phyloP scores from a whole-genome alignment of 2,888 invertebrate genomes.

The Amiota communis region DNA sequence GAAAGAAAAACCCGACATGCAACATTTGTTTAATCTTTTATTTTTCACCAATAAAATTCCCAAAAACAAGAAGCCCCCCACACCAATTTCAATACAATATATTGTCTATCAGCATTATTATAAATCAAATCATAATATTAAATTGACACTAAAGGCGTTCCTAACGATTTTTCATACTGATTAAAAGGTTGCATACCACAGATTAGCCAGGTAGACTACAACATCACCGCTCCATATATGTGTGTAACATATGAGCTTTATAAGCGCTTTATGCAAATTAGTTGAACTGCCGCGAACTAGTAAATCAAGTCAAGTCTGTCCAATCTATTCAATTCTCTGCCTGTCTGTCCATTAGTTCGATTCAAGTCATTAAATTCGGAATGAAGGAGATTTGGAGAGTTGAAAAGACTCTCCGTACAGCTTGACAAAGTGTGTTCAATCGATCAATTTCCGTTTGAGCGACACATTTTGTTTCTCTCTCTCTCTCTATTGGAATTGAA shows the following conservation, averaged over 20 bases:
- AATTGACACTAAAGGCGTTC: constrained; percentile 67
- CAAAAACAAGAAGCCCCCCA: too few species aligned
- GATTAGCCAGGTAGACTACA: constrained; percentile 44
- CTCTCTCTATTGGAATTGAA: neutral
- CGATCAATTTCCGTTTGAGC: constrained; percentile 62
- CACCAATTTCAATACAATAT: constrained; percentile 34
- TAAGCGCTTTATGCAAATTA: constrained; percentile 50
- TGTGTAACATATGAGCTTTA: constrained; percentile 18
- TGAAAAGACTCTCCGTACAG: neutral
- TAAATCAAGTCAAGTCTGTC: neutral
- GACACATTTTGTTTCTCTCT: constrained; percentile 17
- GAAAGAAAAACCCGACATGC: too few species aligned
- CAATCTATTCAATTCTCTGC: neutral
- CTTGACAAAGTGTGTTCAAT: constrained; percentile 51
- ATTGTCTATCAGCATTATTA: constrained; percentile 66
- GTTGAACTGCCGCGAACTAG: constrained; percentile 45
- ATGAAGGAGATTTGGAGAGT: constrained; percentile 57
- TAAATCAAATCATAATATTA: constrained; percentile 66
- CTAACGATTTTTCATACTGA: constrained; percentile 59
- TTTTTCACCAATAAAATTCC: too few species aligned
- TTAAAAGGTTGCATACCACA: constrained; percentile 44
- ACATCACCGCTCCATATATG: constrained; percentile 29
- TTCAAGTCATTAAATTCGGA: neutral
- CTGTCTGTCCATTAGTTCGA: constrained; percentile 2
- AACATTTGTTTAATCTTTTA: too few species aligned